phyloP scores from a whole-genome alignment of 2,797 vertebrate genomes.

The Poeciliopsis gracilis region DNA sequence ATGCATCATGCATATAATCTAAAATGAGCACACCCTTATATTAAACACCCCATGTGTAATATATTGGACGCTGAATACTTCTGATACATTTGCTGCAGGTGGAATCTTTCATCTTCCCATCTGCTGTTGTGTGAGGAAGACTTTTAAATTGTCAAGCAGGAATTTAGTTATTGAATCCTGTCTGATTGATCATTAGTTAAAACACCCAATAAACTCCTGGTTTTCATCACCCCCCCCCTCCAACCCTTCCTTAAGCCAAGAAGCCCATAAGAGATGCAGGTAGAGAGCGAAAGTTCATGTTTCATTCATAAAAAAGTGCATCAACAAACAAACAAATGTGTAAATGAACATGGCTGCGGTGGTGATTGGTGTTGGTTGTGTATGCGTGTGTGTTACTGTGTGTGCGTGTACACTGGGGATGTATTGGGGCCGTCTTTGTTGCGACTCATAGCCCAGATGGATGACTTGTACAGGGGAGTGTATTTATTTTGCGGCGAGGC shows the following conservation, averaged over 20 bases:
- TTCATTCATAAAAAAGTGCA: slow-evolving; percentile 63
- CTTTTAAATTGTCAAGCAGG: slow-evolving; percentile 77
- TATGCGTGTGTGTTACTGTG: slow-evolving; percentile 14
- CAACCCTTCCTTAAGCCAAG: slow-evolving; percentile 54
- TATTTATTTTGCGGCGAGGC: slow-evolving; percentile 83
- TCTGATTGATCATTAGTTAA: slow-evolving; percentile 76
- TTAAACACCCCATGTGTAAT: slow-evolving; percentile 42
- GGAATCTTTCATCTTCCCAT: slow-evolving; percentile 66
- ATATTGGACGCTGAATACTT: slow-evolving; percentile 61
- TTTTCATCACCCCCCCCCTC: slow-evolving; percentile 12
- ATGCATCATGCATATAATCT: slow-evolving; percentile 30
- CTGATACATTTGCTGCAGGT: slow-evolving; percentile 65
- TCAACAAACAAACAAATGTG: slow-evolving; percentile 75
- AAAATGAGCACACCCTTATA: slow-evolving; percentile 34
- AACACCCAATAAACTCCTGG: slow-evolving; percentile 43
- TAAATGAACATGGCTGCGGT: slow-evolving; percentile 69
- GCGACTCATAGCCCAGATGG: slow-evolving; percentile 82
- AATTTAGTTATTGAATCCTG: slow-evolving; percentile 78
- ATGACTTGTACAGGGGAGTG: slow-evolving; percentile 80
- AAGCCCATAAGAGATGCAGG: slow-evolving; percentile 43
- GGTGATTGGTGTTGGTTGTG: slow-evolving; percentile 34
- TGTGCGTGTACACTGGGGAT: slow-evolving; percentile 45
- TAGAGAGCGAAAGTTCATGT: slow-evolving; percentile 43
- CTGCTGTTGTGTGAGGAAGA: slow-evolving; percentile 59
- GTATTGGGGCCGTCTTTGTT: slow-evolving; percentile 81